phyloP scores from a whole-genome alignment of 2,888 invertebrate species.

The Phorcus lineatus region DNA sequence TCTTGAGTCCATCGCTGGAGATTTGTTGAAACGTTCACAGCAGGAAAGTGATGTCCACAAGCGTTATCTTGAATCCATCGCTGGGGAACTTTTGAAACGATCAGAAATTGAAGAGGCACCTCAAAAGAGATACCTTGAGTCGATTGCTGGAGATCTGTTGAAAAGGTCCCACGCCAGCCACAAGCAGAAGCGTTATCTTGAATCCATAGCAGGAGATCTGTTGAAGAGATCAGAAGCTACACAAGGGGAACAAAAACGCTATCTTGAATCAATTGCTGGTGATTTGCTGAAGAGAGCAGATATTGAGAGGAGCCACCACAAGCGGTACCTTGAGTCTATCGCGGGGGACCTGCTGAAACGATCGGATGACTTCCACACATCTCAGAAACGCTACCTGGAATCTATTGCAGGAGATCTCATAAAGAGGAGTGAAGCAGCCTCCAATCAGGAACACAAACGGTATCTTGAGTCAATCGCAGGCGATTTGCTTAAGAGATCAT shows the following conservation, averaged over 20 bases:
- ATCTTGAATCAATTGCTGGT: conserved; percentile 10
- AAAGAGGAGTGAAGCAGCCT: not conserved
- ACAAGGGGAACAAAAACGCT: not conserved
- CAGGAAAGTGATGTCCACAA: not conserved
- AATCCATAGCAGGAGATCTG: conserved; percentile 4
- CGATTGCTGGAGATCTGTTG: conserved; percentile 11
- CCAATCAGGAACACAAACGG: not conserved
- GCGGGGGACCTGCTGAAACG: conserved; percentile 5
- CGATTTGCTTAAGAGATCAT: conserved; percentile 19
- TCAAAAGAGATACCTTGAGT: not conserved
- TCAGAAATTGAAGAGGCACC: not conserved
- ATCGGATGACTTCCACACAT: not conserved
- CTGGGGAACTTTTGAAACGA: conserved; percentile 10
- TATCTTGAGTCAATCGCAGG: conserved; percentile 17
- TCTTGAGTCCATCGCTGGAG: conserved; percentile 20
- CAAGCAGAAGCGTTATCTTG: not conserved
- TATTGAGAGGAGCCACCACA: not conserved
- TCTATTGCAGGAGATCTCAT: not conserved
- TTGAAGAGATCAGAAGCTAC: not conserved
- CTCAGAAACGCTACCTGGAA: not conserved
- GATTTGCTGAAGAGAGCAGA: conserved; percentile 10
- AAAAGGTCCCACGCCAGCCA: not conserved
- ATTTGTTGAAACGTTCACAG: conserved; percentile 10
- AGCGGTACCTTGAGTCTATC: conserved; percentile 14
- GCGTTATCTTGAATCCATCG: conserved; percentile 1